Percentiles rank a stretch among this genome's conserved stretches.
These are phyloP conservation scores for Phrixothrix hirtus DNA, from an alignment of 2,888 invertebrate species.

Conservation along the genomic window DNA sequence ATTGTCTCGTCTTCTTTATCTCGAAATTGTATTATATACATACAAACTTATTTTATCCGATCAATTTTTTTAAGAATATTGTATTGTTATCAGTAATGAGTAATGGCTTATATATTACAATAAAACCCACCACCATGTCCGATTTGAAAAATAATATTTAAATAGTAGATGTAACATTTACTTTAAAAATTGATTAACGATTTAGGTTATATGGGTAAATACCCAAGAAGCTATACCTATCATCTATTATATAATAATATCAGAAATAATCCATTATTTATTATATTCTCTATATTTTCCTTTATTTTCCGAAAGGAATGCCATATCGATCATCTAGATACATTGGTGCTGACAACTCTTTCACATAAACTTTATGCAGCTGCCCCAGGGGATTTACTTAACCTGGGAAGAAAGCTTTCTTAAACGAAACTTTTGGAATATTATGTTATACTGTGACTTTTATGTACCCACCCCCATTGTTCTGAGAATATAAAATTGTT, in stretches of 20 bases:
- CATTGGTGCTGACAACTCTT: slow-evolving; percentile 54
- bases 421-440: slow-evolving; percentile 50
- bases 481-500: slow-evolving; percentile 33
- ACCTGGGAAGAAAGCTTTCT: slow-evolving; percentile 48
- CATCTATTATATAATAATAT: background rate
- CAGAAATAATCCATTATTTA: slow-evolving; percentile 15
- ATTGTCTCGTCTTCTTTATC: too few relatives aligned
- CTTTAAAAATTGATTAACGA: too few relatives aligned
- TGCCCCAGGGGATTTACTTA: slow-evolving; percentile 50
- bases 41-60: too few relatives aligned
- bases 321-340: slow-evolving; percentile 50
- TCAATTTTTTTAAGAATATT: too few relatives aligned
- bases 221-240: background rate
- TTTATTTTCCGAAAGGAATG: slow-evolving; percentile 18
- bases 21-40: too few relatives aligned
- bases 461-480: slow-evolving; percentile 48
- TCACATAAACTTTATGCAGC: slow-evolving; percentile 52
- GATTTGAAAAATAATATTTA: too few relatives aligned
- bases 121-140: too few relatives aligned
- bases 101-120: slow-evolving; percentile 1
- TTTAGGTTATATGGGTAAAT: too few relatives aligned
- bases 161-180: too few relatives aligned
- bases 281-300: slow-evolving; percentile 21
- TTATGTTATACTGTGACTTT: slow-evolving; percentile 51
- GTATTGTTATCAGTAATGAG: too few relatives aligned